These are phyloP conservation scores for Samia ricini DNA, from an alignment of 1,140 invertebrate species.

Conservation along the genomic window DNA sequence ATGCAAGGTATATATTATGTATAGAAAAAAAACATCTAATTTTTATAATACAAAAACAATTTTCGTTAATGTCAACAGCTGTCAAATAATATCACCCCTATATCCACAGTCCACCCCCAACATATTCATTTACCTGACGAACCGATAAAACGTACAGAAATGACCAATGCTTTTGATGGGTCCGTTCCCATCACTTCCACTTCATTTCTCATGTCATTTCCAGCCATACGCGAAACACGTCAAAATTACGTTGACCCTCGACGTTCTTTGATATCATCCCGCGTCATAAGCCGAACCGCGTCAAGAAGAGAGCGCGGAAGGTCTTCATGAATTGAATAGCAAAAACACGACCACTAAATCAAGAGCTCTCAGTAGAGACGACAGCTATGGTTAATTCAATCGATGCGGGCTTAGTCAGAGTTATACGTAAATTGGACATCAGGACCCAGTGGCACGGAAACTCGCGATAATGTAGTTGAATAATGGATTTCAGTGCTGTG, in stretches of 20 bases:
- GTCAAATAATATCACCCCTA: constrained; percentile 2
- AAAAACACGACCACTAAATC: constrained; percentile 9
- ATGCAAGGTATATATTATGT: no score
- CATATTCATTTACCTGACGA: constrained; percentile 15
- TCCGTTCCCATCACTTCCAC: constrained; percentile 37
- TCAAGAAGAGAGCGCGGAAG: constrained; percentile 10
- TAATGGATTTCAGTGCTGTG: constrained; percentile 41
- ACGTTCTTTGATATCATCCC: constrained; percentile 6
- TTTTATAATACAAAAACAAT: no score
- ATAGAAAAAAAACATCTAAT: neutral
- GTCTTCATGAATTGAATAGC: constrained; percentile 15
- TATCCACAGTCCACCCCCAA: neutral
- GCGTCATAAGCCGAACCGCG: neutral
- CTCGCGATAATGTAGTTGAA: constrained; percentile 54
- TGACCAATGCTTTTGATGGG: constrained; percentile 27
- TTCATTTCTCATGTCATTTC: constrained; percentile 47
- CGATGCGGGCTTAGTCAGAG: constrained; percentile 13
- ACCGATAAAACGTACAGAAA: constrained; percentile 23
- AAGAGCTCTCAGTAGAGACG: constrained; percentile 9
- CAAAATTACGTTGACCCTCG: constrained; percentile 29
- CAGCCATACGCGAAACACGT: constrained; percentile 25
- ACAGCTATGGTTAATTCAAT: neutral
- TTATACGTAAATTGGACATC: constrained; percentile 31
- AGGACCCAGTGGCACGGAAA: constrained; percentile 50
- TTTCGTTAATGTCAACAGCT: neutral